Base-by-base conservation (phyloP, 2,113 vertebrate species). In the Tragelaphus scriptus region DNA sequence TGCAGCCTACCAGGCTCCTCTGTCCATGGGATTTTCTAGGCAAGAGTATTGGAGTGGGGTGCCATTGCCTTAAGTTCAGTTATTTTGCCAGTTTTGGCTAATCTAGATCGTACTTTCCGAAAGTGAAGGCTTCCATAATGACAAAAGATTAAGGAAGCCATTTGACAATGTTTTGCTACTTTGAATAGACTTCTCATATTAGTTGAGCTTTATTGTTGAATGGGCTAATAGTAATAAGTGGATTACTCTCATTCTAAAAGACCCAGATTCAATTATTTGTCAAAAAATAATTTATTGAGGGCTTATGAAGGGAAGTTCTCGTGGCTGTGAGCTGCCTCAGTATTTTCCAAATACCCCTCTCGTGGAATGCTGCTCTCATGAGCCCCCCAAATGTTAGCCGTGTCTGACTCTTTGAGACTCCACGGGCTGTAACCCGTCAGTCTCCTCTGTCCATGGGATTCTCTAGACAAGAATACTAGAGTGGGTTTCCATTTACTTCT, bases 71-170 rank as follows among this genome's bases (percentile, higher is more conserved):
- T 44, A 53, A 75, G 23, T 65, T 85, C 8, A 47, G 1, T 68
- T 75, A 17, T 58, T 51, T 94, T 32, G n/a, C 68, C 51, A 16
- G 40, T n/a, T 49, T 63, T 2, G 61, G 53, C 40, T 85, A 23
- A 49, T 21, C 21, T 30, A 5, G 11, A 8, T 32, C 21, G 12
- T 30, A 9, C 30, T 90, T 44, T 84, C 3, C 17, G 40, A n/a
- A 93, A 95, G 71, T n/a, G 21, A 88, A 90, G 82, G 2, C 75
- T 90, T 59, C 36, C 55, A 30, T 26, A 82, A 68, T 68, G 71
- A 93, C 55, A 53, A 53, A 86, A 19, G 53, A 75, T 47, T 25
- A 7, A 75, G 40, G 17, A 13, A 91, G 80, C 51, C 16, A 7
- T n/a, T 49, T 56, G 56, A 53, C 14, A 32, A 8, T 10, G 19